A percentile compares a stretch with the other conserved stretches of the same genome.
Evolutionary conservation across 37 sponge, comb jelly and placozoan genomes (phyloP).

Genomic region (Diacarnus erythraeanus): DNA sequence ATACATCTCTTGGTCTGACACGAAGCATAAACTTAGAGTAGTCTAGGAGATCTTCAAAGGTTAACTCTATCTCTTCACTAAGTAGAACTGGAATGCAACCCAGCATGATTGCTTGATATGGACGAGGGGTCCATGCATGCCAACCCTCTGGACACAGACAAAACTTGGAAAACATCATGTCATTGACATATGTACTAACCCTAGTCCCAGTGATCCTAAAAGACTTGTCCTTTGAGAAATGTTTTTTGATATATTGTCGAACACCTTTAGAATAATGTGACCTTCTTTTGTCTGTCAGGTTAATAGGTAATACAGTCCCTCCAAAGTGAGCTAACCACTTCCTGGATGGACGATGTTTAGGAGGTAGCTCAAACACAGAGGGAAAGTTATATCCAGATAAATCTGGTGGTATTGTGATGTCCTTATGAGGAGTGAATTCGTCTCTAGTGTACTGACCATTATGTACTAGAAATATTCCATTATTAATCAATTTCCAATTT

Average conservation of each 20-base stretch:
- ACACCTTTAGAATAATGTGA: conserved; percentile 34
- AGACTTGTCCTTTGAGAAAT: conserved; percentile 1
- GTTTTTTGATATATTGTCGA: conserved; percentile 17
- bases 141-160: conserved; percentile 53
- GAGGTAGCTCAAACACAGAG: conserved; percentile 19
- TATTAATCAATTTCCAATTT: conserved; percentile 27
- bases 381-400: conserved; percentile 26
- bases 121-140: conserved; percentile 36
- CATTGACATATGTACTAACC: conserved; percentile 24
- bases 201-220: conserved; percentile 28
- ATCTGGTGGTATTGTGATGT: conserved; percentile 44
- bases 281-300: conserved; percentile 13
- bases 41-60: conserved; percentile 45
- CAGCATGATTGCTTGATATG: conserved; percentile 37
- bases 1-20: conserved; percentile 16
- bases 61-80: conserved; percentile 45
- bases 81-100: conserved; percentile 63
- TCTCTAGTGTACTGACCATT: conserved; percentile 25
- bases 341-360: background rate
- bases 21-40: conserved; percentile 40
- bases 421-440: conserved; percentile 48
- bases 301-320: conserved; percentile 18
- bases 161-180: conserved; percentile 60
- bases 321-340: conserved; percentile 47
- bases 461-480: conserved; percentile 42